Evolutionary conservation across 1,140 invertebrate species (phyloP), one percentile per base, ranked within the genome.

Genomic region (Vollenhovia emeryi): DNA sequence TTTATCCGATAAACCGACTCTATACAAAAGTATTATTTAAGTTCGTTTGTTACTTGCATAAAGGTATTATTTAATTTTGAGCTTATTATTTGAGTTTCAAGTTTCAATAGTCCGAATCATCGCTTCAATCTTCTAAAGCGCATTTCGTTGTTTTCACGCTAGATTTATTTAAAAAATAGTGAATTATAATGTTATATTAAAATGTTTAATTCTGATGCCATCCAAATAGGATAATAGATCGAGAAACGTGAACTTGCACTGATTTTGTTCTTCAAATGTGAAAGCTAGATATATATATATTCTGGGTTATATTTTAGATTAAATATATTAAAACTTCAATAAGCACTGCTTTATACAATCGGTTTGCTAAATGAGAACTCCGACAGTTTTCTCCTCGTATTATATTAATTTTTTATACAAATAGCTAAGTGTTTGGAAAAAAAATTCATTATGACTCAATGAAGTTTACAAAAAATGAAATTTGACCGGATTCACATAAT

Each of bases 81-180:
- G 15, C 5, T 6, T 18, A 18, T 18, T 48, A 60, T 9, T 60
- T 43, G 21, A 30, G 6, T 76, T 60, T 76, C 30, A 60, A 76
- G 18, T n/a, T 59, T 43, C 9, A 55, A 60, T 15, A 43, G 18
- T 30, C 15, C 6, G 36, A 40, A 64, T 21, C 30, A 2, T 55
- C 36, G 11, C 62, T 52, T 36, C 7, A 33, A 52, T 52, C 24
- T 50, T 11, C 21, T 24, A 40, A 79, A 66, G n/a, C n/a, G 8
- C 15, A 36, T 68, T 50, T 6, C 7, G 1, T 6, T 27, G 15
- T 27, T 68, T 52, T 40, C 18, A 11, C 27, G 0, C 6, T 24
- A 15, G 9, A n/a, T 40, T 78, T 66, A 33, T 68, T 3, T 79
- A 7, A 24, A 68, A 68, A 68, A 52, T 68, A 75, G n/a, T 1